Evolutionary conservation across 2,113 vertebrate species (phyloP), one percentile per base, ranked within the genome.

Genomic region (Anolis carolinensis): DNA sequence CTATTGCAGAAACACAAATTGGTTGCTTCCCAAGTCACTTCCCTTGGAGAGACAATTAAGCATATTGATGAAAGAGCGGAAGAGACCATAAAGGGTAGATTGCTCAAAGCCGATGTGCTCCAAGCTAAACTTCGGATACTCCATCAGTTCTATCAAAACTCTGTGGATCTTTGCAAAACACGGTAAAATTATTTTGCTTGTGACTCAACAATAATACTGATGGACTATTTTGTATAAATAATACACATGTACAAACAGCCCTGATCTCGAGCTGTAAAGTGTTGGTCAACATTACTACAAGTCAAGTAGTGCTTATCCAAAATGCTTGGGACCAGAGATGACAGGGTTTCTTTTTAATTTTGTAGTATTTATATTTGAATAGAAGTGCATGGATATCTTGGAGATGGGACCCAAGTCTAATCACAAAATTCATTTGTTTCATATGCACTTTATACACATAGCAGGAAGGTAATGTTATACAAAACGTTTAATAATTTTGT

Each of bases 1-100:
- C 94, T 98, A 80, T 96, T 98, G 10, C 97, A 98, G 93, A 97
- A 96, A 52, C 98, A 99, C 34, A 95, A 97, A 72, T 94, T 99
- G 63, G 73, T 98, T 89, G 97, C 98, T 82, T 95, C 96, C 0
- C 98, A 97, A 90, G 96, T 98, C 91, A 96, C 93, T 0, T 95
- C 96, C 59, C 96, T 96, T 3, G 97, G 95, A n/a, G 96, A 97
- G 75, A 96, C 93, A 13, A 82, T 98, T 90, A 86, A 36, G 36
- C 77, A 90, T 20, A 96, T 98, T 82, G 95, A 92, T 76, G 91
- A 88, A 79, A 93, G 87, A 82, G 94, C 95, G 1, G 79, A 94
- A 30, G 93, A 92, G 90, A 89, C 95, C 88, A 93, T 90, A 73
- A 94, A 93, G 85, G 89, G 91, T 44, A 92, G 84, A 44, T 91